Evolutionary conservation across 2,113 vertebrate genomes (phyloP), one percentile per base, ranked within the genome.

Genomic region (Scortum barcoo): DNA sequence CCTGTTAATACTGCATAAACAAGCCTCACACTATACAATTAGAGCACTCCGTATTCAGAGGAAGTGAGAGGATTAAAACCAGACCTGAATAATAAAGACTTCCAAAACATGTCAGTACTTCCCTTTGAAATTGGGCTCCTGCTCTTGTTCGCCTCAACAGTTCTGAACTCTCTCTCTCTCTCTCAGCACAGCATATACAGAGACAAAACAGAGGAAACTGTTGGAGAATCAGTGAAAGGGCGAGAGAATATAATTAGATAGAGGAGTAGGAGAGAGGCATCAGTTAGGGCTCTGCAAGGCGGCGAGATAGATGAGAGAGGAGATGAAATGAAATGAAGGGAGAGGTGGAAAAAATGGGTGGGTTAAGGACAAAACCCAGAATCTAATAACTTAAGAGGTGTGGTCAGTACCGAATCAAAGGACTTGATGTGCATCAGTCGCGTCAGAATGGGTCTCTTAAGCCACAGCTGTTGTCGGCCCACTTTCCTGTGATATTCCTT

Each of bases 321-420:
- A 84, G 82, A 89, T 90, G 28, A 90, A 90, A 90, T 53, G 51
- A 77, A 86, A 84, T 67, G n/a, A 17, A 80, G 57, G 17, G 19
- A 82, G 42, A 79, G 70, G 62, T 78, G 58, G 58, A 69, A 70
- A 73, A 63, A 72, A 74, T 65, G 4, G 69, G 72, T 74, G 20
- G 33, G 19, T 75, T 76, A 76, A 85, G 72, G 67, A 83, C 51
- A 76, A 73, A 80, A 80, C 36, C 69, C 65, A 0, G 1, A 82
- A 65, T 74, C 61, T 80, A 48, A 86, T 90, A 20, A 22, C 78
- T 76, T 69, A 36, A 76, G 73, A 78, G 72, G 78, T 69, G 36
- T 56, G 75, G 72, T 81, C 87, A 54, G 30, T 72, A 30, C 33
- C 0, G 0, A 70, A 83, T 88, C 78, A 77, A 57, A 90, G 30